A percentile compares a stretch with the other conserved stretches of the same genome.
These are phyloP conservation scores for Dicaeum eximium DNA, from an alignment of 2,113 vertebrate species.

Conservation along the genomic window DNA sequence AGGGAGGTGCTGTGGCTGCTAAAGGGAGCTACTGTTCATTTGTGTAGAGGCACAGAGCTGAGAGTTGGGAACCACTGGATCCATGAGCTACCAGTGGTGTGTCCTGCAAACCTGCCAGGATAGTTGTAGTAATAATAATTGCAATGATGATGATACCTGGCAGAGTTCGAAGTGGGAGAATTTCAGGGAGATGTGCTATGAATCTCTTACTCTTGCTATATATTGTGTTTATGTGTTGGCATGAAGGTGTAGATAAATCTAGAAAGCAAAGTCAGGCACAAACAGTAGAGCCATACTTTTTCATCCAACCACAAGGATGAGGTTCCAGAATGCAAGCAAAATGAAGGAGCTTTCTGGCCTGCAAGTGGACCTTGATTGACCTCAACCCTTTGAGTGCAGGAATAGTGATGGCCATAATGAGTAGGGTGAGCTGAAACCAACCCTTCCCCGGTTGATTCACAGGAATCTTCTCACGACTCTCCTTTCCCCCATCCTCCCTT, in stretches of 20 bases:
- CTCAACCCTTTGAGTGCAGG: neutral
- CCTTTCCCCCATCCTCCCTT: neutral
- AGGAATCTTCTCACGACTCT: neutral
- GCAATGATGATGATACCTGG: neutral
- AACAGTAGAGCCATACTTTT: neutral
- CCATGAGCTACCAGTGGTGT: neutral
- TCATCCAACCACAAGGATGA: neutral
- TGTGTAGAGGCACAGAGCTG: neutral
- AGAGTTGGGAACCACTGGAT: neutral
- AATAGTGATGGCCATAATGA: neutral
- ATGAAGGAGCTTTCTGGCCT: neutral
- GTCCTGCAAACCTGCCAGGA: neutral
- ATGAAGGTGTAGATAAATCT: neutral
- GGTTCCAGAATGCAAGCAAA: neutral
- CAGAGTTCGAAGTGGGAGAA: neutral
- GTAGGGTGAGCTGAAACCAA: neutral
- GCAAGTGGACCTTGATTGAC: neutral
- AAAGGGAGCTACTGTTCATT: neutral
- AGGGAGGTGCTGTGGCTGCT: neutral
- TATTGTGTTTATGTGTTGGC: neutral
- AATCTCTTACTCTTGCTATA: neutral
- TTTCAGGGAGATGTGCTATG: neutral
- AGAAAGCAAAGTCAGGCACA: neutral
- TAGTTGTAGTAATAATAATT: neutral
- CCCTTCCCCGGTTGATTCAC: neutral